Conservation (phyloP, 2,888 invertebrate species). For the Phaedon cochleariae region DNA sequence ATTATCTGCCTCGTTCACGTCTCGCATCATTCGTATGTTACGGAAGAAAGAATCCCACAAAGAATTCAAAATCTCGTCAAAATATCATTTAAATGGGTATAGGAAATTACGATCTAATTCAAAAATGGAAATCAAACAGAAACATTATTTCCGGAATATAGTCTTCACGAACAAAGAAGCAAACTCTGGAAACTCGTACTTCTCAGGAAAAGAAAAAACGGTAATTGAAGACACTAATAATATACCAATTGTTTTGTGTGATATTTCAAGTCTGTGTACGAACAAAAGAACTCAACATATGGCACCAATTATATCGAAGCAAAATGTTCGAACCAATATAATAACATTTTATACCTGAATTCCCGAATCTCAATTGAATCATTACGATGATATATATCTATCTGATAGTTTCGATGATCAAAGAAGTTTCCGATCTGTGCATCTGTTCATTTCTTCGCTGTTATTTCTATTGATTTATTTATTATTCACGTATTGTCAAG, state of each 20-base stretch:
- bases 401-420: too few species aligned
- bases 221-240: neutral
- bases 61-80: neutral
- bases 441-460: too few species aligned
- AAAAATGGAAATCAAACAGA: neutral
- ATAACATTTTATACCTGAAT: neutral
- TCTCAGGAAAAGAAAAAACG: neutral
- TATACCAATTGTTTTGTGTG: neutral
- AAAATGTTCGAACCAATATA: neutral
- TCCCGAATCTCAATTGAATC: too few species aligned
- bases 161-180: neutral
- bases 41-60: neutral
- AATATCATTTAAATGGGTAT: neutral
- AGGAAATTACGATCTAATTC: neutral
- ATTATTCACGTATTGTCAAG: too few species aligned
- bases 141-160: neutral
- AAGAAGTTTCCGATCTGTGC: too few species aligned
- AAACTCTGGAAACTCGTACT: neutral
- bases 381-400: too few species aligned
- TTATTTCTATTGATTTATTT: too few species aligned
- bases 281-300: neutral
- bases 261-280: neutral
- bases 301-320: neutral
- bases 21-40: neutral
- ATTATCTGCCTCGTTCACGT: neutral